These are phyloP conservation scores for Catharus bicknelli DNA, from an alignment of 2,113 vertebrate genomes.

Conservation along the genomic window DNA sequence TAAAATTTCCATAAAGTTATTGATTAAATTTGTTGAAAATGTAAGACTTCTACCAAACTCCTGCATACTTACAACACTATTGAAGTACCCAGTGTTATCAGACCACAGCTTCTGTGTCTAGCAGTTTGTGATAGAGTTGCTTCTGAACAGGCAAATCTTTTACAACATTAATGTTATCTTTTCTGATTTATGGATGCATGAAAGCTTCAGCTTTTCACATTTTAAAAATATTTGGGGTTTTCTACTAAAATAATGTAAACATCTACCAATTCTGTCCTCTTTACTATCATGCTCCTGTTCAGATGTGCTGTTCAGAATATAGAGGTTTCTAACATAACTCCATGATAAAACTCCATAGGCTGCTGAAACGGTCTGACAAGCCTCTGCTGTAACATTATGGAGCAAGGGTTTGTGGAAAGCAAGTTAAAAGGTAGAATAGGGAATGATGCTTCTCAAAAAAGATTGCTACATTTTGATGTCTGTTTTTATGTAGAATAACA, in stretches of 20 bases:
- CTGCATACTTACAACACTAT: not conserved
- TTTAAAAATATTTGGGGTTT: not conserved
- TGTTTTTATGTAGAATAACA: not conserved
- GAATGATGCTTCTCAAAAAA: not conserved
- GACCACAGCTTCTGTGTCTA: not conserved
- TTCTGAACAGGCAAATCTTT: not conserved
- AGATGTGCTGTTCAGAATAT: not conserved
- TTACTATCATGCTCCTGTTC: not conserved
- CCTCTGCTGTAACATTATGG: not conserved
- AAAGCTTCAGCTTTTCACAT: not conserved
- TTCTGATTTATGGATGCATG: not conserved
- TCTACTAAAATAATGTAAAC: not conserved
- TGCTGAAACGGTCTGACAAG: not conserved
- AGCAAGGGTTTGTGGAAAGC: not conserved
- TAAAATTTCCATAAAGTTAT: not conserved
- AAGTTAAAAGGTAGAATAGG: not conserved
- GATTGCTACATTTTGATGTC: not conserved
- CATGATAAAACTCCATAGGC: not conserved
- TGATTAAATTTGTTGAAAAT: not conserved
- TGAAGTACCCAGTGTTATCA: not conserved
- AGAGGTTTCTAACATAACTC: not conserved
- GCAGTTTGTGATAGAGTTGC: rapidly evolving
- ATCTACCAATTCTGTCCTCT: not conserved
- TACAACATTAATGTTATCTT: not conserved
- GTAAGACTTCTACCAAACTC: not conserved